A percentile compares a stretch with the other conserved stretches of the same genome.
Evolutionary conservation across 2,797 vertebrate species (phyloP).

Genomic region (Spondyliosoma cantharus): DNA sequence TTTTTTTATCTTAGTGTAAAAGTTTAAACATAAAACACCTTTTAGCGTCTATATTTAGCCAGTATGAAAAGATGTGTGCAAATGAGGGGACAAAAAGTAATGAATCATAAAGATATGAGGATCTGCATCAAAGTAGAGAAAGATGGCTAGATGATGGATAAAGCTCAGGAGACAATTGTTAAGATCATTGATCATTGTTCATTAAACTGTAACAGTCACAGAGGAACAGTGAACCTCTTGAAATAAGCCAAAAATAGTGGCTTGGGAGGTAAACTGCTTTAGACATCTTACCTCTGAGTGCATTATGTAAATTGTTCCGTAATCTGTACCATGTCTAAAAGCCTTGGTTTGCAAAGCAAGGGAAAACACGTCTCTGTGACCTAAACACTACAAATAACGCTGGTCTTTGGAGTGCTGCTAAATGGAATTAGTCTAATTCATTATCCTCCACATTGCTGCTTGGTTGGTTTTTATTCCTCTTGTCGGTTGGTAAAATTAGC

Average conservation of each 20-base stretch:
- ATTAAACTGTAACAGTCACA: neutral
- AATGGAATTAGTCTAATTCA: constrained; percentile 57
- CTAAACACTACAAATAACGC: constrained; percentile 35
- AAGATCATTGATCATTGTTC: constrained; percentile 1
- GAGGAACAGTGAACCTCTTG: neutral
- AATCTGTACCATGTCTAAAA: constrained; percentile 30
- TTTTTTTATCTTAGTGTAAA: neutral
- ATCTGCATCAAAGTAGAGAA: constrained; percentile 12
- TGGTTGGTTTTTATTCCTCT: constrained; percentile 62
- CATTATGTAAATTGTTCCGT: constrained; percentile 4
- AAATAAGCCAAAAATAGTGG: neutral
- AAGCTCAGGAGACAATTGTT: neutral
- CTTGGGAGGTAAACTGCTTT: neutral
- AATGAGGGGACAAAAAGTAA: neutral
- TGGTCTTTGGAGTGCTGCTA: constrained; percentile 48
- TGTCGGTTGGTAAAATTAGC: constrained; percentile 72
- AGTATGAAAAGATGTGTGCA: neutral
- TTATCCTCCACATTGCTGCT: constrained; percentile 43
- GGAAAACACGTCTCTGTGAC: constrained; percentile 30
- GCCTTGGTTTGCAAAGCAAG: constrained; percentile 20
- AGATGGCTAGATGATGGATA: neutral
- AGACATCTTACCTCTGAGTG: constrained; percentile 1
- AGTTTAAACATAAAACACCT: constrained; percentile 7
- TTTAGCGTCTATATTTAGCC: neutral
- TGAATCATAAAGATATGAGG: constrained; percentile 17